phyloP scores from a whole-genome alignment of 2,888 invertebrate species.

The Eristalis pertinax region DNA sequence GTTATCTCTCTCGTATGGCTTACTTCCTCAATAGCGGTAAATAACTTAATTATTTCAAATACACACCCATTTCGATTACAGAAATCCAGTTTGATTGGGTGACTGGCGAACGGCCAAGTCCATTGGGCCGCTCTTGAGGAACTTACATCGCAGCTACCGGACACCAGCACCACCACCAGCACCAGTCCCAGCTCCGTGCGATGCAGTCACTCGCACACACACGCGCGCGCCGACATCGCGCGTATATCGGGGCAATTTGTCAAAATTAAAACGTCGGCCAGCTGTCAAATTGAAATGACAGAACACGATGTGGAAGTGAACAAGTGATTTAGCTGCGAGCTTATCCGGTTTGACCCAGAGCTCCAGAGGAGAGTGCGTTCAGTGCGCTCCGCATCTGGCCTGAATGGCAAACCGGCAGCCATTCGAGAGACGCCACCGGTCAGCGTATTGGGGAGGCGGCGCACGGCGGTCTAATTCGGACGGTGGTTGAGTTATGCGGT shows the following conservation, averaged over 20 bases:
- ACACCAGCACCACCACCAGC: background rate
- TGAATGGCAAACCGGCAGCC: background rate
- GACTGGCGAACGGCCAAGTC: slow-evolving; percentile 4
- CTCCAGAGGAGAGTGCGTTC: background rate
- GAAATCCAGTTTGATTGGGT: slow-evolving; percentile 56
- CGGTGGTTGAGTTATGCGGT: background rate
- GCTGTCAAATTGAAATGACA: slow-evolving; percentile 5
- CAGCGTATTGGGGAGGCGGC: background rate
- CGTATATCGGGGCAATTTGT: slow-evolving; percentile 8
- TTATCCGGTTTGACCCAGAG: slow-evolving; percentile 1
- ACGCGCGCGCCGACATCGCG: background rate
- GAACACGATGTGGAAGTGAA: slow-evolving; percentile 3
- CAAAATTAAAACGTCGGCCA: slow-evolving; percentile 25
- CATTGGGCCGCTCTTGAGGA: slow-evolving; percentile 2
- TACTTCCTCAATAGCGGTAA: slow-evolving; percentile 61
- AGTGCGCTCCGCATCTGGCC: background rate
- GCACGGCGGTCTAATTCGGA: background rate
- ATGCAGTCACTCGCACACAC: background rate
- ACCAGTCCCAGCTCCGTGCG: background rate
- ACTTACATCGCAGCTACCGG: background rate
- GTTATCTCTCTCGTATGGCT: slow-evolving; percentile 36
- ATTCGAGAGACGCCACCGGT: background rate
- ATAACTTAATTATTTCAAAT: slow-evolving; percentile 62
- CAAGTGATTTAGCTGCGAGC: background rate
- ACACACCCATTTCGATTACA: slow-evolving; percentile 67